Percentiles rank a stretch among this genome's conserved stretches.
These are phyloP conservation scores for Tetheella fluctuosa DNA, from an alignment of 2,888 invertebrate species.

Conservation along the genomic window DNA sequence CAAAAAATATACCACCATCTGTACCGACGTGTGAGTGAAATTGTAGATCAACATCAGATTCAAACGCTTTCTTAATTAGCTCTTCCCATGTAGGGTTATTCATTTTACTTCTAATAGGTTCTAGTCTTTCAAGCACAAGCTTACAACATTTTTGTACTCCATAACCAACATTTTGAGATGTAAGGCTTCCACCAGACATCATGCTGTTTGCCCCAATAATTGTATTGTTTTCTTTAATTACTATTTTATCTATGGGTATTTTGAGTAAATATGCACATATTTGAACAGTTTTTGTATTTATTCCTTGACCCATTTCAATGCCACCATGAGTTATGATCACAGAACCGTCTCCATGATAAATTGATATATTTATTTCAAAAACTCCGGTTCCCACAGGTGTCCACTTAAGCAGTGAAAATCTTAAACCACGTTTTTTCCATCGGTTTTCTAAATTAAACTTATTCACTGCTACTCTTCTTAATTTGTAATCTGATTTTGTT, in stretches of 20 bases:
- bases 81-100: slow-evolving; percentile 75
- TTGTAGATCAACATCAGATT: slow-evolving; percentile 55
- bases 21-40: slow-evolving; percentile 40
- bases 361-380: slow-evolving; percentile 80
- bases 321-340: slow-evolving; percentile 86
- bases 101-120: slow-evolving; percentile 63
- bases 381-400: slow-evolving; percentile 56
- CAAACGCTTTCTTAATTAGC: slow-evolving; percentile 73
- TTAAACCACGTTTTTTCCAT: slow-evolving; percentile 88
- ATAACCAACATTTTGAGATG: slow-evolving; percentile 86
- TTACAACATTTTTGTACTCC: slow-evolving; percentile 80
- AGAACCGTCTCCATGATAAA: slow-evolving; percentile 85
- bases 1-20: slow-evolving; percentile 41
- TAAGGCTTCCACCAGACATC: slow-evolving; percentile 86
- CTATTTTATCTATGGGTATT: slow-evolving; percentile 85
- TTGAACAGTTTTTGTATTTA: slow-evolving; percentile 87
- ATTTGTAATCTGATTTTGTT: slow-evolving; percentile 77
- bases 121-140: slow-evolving; percentile 67
- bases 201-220: slow-evolving; percentile 85
- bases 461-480: slow-evolving; percentile 72
- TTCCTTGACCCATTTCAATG: no score
- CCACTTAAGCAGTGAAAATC: slow-evolving; percentile 85
- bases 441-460: slow-evolving; percentile 85
- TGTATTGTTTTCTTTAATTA: slow-evolving; percentile 85
- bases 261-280: slow-evolving; percentile 86